A percentile compares a stretch with the other conserved stretches of the same genome.
phyloP scores from a whole-genome alignment of 2,888 invertebrate genomes.

The Caenorhabditis sp. region DNA sequence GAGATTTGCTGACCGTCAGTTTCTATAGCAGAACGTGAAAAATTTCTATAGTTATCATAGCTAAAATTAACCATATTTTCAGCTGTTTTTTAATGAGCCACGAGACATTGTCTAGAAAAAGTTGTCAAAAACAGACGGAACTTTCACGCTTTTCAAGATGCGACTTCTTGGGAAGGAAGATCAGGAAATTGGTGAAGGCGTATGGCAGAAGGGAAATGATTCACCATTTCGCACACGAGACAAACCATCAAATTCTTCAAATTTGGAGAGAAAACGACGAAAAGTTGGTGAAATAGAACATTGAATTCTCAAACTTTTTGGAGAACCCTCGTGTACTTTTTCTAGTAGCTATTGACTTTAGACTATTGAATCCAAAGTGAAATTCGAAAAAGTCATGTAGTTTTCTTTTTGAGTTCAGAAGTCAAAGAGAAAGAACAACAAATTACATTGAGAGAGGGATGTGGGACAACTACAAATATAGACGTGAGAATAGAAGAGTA shows the following conservation, averaged over 20 bases:
- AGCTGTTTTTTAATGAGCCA: slow-evolving; percentile 22
- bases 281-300: slow-evolving; percentile 11
- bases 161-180: slow-evolving; percentile 26
- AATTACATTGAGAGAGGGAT: slow-evolving; percentile 47
- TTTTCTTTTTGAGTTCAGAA: slow-evolving; percentile 21
- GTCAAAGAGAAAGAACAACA: slow-evolving; percentile 42
- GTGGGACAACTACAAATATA: slow-evolving; percentile 42
- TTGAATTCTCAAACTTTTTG: background rate
- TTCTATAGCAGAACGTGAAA: background rate
- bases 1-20: too few relatives aligned
- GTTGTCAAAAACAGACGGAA: slow-evolving; percentile 46
- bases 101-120: slow-evolving; percentile 2
- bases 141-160: slow-evolving; percentile 26
- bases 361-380: background rate
- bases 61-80: background rate
- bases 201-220: slow-evolving; percentile 25
- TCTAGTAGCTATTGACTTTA: too few relatives aligned
- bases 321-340: background rate
- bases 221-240: slow-evolving; percentile 9
- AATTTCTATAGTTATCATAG: background rate
- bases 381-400: background rate
- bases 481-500: slow-evolving; percentile 27
- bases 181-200: slow-evolving; percentile 49
- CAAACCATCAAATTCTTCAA: background rate
- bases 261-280: slow-evolving; percentile 2